phyloP scores from a whole-genome alignment of 2,113 vertebrate genomes.

The Mastomys coucha region DNA sequence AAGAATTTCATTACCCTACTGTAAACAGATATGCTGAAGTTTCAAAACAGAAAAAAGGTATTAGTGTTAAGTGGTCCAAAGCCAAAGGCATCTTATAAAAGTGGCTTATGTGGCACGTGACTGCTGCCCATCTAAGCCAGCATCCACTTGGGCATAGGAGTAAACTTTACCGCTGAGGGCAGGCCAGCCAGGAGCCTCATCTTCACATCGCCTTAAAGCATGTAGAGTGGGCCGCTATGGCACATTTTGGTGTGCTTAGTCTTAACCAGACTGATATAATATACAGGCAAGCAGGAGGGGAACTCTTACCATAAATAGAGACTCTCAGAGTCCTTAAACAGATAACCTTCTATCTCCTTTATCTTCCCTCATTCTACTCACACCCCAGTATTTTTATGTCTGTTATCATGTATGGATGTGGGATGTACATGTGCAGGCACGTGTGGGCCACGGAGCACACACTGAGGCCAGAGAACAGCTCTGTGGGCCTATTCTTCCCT shows the following conservation, averaged over 20 bases:
- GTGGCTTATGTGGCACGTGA: background rate
- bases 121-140: background rate
- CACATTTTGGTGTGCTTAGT: background rate
- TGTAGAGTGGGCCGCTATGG: background rate
- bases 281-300: background rate
- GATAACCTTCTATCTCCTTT: background rate
- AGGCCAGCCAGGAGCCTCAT: background rate
- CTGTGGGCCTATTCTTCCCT: no score
- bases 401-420: background rate
- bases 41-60: conserved; percentile 19
- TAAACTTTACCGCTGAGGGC: background rate
- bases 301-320: conserved; percentile 23
- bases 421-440: background rate
- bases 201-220: background rate
- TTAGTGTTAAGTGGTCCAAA: background rate
- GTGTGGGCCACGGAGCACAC: background rate
- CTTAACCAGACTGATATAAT: background rate
- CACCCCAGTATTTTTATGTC: background rate
- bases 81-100: conserved; percentile 44
- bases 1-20: conserved; percentile 40
- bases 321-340: conserved; percentile 44
- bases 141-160: background rate
- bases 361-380: background rate
- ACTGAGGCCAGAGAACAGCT: background rate
- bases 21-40: conserved; percentile 40